Base-by-base conservation (phyloP, 2,797 vertebrate genomes). In the Mus minutoides region DNA sequence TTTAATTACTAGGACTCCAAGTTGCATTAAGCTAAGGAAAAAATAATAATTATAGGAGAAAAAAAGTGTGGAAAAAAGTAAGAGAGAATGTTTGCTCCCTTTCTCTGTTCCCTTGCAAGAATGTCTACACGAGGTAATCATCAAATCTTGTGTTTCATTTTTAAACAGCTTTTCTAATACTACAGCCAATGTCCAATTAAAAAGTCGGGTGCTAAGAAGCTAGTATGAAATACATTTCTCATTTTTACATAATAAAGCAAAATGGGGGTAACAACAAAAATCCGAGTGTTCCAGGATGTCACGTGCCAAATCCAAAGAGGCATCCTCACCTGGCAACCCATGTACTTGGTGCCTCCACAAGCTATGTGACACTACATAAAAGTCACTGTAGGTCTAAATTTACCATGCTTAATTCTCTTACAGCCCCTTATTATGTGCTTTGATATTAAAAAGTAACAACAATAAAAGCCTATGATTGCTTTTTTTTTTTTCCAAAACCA, bases 21-120 rank as follows among this genome's bases (percentile, higher is more conserved):
- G 77, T 87, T 94, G 34, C 82, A 94, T 91, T 96, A 90, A 56
- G 77, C 60, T 88, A 88, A 90, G 22, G n/a, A 92, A 94, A 95
- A 93, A 88, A 46, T 79, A 92, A 96, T 86, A 29, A 88, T 75
- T 85, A 86, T 96, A 75, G 67, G 31, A 71, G 62, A 83, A 92
- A 92, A 92, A 96, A 92, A 96, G 29, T 77, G 82, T 94, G 40
- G 22, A 89, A 19, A 82, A 79, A 52, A 40, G 88, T 91, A 54
- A 88, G 46, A 91, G 80, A 96, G 79, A 24, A 58, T 6, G 17
- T 26, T 79, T 94, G 3, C n/a, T 94, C 96, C 24, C 31, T 92
- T 94, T 94, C 77, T 67, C 67, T n/a, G 69, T 56, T 76, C 31
- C 11, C 76, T 4, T 95, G 31, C 56, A 92, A 94, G 37, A 97